phyloP scores from a whole-genome alignment of 2,113 vertebrate genomes.

The Rhinopomastus cyanomelas region DNA sequence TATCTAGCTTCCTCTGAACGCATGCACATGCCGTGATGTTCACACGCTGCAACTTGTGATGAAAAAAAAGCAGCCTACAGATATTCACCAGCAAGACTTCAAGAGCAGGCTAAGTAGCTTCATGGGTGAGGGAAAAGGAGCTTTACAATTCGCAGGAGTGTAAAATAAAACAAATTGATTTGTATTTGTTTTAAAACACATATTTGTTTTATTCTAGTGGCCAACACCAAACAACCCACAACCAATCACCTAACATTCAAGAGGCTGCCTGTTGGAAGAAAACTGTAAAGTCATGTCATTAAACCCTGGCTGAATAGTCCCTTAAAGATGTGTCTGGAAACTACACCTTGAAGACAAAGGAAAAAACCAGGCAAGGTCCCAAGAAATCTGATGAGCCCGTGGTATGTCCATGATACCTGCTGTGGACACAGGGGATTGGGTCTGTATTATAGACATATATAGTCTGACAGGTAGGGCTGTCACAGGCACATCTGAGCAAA shows the following conservation, averaged over 20 bases:
- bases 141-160: not conserved
- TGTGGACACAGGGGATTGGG: not conserved
- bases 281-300: not conserved
- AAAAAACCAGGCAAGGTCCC: not conserved
- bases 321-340: not conserved
- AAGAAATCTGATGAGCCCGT: not conserved
- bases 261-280: not conserved
- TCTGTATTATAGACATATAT: not conserved
- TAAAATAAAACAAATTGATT: not conserved
- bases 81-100: not conserved
- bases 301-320: not conserved
- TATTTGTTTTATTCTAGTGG: not conserved
- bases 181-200: too few species aligned
- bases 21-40: rapidly evolving
- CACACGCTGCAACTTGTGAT: not conserved
- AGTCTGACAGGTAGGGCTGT: not conserved
- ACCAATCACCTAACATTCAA: not conserved
- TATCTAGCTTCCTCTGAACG: not conserved
- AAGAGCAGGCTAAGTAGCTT: not conserved
- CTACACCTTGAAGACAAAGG: not conserved
- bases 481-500: not conserved
- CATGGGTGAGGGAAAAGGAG: rapidly evolving
- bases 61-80: not conserved
- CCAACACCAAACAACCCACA: not conserved
- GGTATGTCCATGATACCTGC: not conserved